phyloP scores from a whole-genome alignment of 2,113 vertebrate genomes.

The Climacteris rufus region DNA sequence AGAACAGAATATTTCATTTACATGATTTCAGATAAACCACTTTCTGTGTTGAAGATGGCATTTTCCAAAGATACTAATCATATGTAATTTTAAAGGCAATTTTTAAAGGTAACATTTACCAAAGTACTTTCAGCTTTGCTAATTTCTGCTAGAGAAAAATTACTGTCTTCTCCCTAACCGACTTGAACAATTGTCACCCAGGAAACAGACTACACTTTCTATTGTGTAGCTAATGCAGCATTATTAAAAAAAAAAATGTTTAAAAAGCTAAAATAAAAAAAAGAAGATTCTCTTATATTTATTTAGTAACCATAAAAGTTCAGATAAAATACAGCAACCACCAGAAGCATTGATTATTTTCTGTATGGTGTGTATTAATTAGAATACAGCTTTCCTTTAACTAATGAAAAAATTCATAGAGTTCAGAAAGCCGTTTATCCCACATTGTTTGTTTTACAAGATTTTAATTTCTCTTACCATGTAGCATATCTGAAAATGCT shows the following conservation, averaged over 20 bases:
- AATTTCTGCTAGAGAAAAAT: neutral
- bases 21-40: neutral
- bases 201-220: neutral
- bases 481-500: neutral
- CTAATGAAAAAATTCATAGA: neutral
- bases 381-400: neutral
- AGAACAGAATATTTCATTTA: neutral
- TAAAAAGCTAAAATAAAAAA: too few species aligned
- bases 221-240: neutral
- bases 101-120: neutral
- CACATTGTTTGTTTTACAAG: neutral
- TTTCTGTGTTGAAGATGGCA: neutral
- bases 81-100: neutral
- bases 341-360: neutral
- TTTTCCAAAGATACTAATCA: neutral
- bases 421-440: neutral
- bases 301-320: neutral
- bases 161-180: neutral
- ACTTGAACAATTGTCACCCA: neutral
- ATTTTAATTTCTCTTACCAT: neutral
- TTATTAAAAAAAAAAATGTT: neutral
- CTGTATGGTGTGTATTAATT: neutral
- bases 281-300: neutral
- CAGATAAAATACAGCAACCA: neutral
- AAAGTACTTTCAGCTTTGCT: neutral